Percentiles rank a stretch among this genome's conserved stretches.
These are phyloP conservation scores for Mellivora capensis DNA, from an alignment of 2,113 vertebrate genomes.

Conservation along the genomic window DNA sequence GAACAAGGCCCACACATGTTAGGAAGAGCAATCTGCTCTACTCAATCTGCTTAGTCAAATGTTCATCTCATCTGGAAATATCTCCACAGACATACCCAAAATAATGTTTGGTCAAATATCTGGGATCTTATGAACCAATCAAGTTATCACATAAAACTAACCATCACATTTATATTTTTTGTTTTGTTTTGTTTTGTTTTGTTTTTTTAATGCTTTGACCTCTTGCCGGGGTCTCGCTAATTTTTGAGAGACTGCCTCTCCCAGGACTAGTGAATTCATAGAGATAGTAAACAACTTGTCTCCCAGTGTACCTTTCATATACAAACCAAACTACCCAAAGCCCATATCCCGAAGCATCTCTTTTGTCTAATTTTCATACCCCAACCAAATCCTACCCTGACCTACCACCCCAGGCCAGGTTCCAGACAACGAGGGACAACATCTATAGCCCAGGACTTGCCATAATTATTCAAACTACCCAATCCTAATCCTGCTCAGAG, in stretches of 20 bases:
- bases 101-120: neutral
- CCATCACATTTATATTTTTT: neutral
- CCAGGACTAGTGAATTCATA: neutral
- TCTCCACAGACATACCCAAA: neutral
- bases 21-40: neutral
- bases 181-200: neutral
- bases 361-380: neutral
- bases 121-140: neutral
- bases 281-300: neutral
- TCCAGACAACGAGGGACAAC: neutral
- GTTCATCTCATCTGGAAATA: neutral
- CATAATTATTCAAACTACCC: neutral
- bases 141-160: neutral
- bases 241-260: neutral
- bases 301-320: neutral
- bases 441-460: neutral
- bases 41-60: neutral
- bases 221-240: neutral
- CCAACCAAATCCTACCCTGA: neutral
- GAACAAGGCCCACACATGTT: neutral
- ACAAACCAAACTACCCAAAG: neutral
- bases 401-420: neutral
- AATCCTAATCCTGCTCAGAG: neutral
- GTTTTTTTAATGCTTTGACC: neutral
- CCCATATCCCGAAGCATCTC: too few relatives aligned